Evolutionary conservation across 2,888 invertebrate genomes (phyloP), one percentile per base, ranked within the genome.

Genomic region (Meta bourneti): DNA sequence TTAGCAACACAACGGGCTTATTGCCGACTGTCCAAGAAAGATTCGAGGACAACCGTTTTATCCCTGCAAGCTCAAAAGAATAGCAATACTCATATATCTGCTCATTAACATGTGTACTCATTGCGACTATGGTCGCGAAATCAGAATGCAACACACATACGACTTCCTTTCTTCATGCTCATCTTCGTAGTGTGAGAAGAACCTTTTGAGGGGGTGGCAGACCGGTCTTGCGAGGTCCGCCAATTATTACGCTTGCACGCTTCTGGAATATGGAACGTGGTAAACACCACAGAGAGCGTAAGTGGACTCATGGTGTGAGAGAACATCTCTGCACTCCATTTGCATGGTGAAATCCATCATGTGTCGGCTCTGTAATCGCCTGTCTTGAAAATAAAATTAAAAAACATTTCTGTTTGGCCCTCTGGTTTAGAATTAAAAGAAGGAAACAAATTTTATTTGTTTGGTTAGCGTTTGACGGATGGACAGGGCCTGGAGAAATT

Each of bases 251-350:
- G 52, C 19, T 52, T 51, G 51, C 51, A 48, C 61, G 9, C 49
- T 19, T 70, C 8, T 49, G 48, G 71, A 82, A 82, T 72, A 82
- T 82, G 72, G 82, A 72, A 82, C 82, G 71, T 81, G 81, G 81
- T 70, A 48, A 71, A 79, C 61, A 9, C 34, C 34, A 34, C 34
- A 34, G 34, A 34, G 34, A 61, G 19, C 11, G 61, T 61, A n/a
- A 8, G 79, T 7, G n/a, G 49, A 48, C 19, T 52, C 74, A 75
- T 75, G 48, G 78, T 51, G 9, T 20, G 78, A 13, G 49, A 51
- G 34, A 48, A 0, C 34, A 79, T 79, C 79, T 81, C 54, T 80
- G 48, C 70, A 81, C 16, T 54, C n/a, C 70, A 52, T 79, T 54
- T 81, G 80, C 61, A 49, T 13, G 2, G 20, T 54, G 20, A 52